These are phyloP conservation scores for Gopherus evgoodei DNA, from an alignment of 2,113 vertebrate species.

Conservation along the genomic window DNA sequence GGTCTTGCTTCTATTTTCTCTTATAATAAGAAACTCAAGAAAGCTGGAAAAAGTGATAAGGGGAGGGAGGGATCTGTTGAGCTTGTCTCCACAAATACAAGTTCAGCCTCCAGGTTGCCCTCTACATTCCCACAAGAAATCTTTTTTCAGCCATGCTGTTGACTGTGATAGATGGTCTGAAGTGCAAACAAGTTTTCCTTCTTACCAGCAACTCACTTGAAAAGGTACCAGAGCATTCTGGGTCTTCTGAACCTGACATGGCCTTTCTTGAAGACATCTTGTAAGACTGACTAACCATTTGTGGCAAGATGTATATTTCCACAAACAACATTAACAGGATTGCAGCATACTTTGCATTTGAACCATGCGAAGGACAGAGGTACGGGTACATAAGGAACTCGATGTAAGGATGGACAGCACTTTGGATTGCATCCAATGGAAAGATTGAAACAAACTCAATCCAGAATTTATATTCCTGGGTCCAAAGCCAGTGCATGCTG, in stretches of 20 bases:
- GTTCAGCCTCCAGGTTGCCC: conserved; percentile 1
- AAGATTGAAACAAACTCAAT: not conserved
- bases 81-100: conserved; percentile 56
- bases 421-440: conserved; percentile 46
- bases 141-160: not conserved
- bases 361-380: accelerated
- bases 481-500: conserved; percentile 34
- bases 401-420: not conserved
- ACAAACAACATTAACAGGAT: not conserved
- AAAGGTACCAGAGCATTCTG: not conserved
- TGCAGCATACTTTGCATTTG: not conserved
- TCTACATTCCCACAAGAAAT: conserved; percentile 40
- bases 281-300: not conserved
- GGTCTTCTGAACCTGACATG: accelerated
- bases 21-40: conserved; percentile 63
- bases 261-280: not conserved
- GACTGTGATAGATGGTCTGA: conserved; percentile 34
- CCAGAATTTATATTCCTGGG: conserved; percentile 53
- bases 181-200: not conserved
- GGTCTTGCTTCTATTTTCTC: conserved; percentile 70
- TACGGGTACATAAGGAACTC: not conserved
- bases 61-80: not conserved
- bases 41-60: conserved; percentile 32
- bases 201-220: not conserved
- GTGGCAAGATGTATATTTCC: not conserved